Conservation (phyloP, 2,797 vertebrate species). For the Hemibagrus guttatus region DNA sequence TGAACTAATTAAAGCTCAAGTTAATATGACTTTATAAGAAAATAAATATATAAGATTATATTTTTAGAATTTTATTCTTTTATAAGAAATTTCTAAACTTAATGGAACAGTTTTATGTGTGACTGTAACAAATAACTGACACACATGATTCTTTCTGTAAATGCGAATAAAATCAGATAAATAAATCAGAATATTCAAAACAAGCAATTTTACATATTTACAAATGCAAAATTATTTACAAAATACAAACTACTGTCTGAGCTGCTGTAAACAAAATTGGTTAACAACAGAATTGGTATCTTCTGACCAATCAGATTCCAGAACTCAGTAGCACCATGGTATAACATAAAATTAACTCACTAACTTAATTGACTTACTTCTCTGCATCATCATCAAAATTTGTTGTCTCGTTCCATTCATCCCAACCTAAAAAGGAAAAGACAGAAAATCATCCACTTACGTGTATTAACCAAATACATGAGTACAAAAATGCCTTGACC, state of each 20-base stretch:
- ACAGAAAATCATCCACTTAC: conserved; percentile 40
- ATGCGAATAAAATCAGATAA: no score
- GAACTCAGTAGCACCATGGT: not conserved
- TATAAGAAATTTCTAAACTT: not conserved
- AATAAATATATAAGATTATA: no score
- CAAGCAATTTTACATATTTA: not conserved
- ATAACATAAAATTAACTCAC: not conserved
- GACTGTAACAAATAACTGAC: not conserved
- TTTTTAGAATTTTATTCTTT: no score
- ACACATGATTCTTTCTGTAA: not conserved
- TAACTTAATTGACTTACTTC: conserved; percentile 63
- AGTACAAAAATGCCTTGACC: not conserved
- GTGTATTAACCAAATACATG: not conserved
- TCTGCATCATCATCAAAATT: conserved; percentile 64
- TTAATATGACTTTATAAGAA: not conserved
- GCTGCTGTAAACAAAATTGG: not conserved
- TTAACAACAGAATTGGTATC: not conserved
- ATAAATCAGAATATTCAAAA: not conserved
- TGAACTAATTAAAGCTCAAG: not conserved
- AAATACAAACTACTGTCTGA: not conserved
- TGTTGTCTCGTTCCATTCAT: conserved; percentile 69
- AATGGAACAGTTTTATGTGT: not conserved
- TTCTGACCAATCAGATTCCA: not conserved
- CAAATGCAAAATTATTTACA: no score
- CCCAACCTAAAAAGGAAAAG: conserved; percentile 67